Base-by-base conservation (phyloP, 2,888 invertebrate genomes). In the Drosophila putrida region DNA sequence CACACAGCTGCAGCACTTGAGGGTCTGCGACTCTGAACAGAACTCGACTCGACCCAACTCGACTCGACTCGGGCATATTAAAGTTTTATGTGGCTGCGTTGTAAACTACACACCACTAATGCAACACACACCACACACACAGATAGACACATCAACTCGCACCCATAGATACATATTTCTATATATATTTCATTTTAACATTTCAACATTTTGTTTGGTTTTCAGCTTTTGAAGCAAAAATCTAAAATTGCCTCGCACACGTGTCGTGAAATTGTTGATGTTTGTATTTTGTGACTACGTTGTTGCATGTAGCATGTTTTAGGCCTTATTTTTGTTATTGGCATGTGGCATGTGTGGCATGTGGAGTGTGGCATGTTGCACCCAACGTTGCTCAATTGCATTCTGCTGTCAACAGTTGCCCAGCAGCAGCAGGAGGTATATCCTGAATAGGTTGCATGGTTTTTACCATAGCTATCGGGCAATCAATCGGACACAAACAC, bases 151-250 rank as follows among this genome's bases (percentile, higher is more conserved):
- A 33, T 20, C 1, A 20, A 20, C 1, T 20, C 20, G 20, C 20
- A 50, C 44, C 15, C 47, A 55, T 58, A 58, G 38, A 64, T 57
- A 43, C 36, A 64, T 54, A 57, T 71, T 47, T 49, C 25, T 31
- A 35, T 61, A 35, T 61, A 13, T 62, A 57, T 70, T 75, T 66
- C 54, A 70, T 73, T 74, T 75, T 61, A 33, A 64, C 54, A 70
- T 73, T 74, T 75, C 59, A 33, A 46, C 69, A 80, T 80, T 78
- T 78, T 80, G 83, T 80, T 82, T 74, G 72, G 68, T 53, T 74
- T 76, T 63, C 73, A 64, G 82, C 78, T 85, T 76, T 47, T 13
- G 35, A 15, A 27, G 54, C 58, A 38, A 61, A 69, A 63, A 75
- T 70, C 72, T 41, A 65, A 72, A 81, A 78, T 68, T 74, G 65